These are phyloP conservation scores for Channa striata DNA, from an alignment of 2,797 vertebrate species.

Conservation along the genomic window DNA sequence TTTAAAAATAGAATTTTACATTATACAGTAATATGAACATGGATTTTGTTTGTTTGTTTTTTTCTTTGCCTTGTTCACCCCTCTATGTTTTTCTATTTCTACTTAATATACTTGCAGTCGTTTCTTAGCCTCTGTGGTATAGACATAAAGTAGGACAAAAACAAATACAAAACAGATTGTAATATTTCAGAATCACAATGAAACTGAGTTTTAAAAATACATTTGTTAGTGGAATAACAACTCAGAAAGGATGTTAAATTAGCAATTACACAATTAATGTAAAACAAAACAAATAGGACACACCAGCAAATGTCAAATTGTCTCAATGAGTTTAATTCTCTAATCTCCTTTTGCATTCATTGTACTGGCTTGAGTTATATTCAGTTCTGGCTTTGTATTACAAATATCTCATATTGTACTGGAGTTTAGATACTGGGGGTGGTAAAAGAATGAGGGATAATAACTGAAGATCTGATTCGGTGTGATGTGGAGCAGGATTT, in stretches of 20 bases:
- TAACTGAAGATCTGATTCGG: background rate
- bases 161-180: background rate
- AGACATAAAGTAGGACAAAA: too few relatives aligned
- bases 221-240: background rate
- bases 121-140: too few relatives aligned
- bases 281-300: background rate
- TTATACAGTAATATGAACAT: background rate
- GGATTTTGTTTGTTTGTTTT: too few relatives aligned
- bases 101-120: background rate
- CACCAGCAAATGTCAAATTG: too few relatives aligned
- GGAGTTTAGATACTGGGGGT: background rate
- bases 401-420: background rate
- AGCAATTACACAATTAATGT: background rate
- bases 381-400: too few relatives aligned
- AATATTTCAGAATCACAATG: background rate
- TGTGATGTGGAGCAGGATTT: background rate
- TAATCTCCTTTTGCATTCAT: background rate
- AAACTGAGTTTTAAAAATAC: background rate
- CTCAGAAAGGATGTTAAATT: background rate
- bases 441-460: conserved; percentile 1
- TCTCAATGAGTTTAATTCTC: too few relatives aligned
- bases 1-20: background rate
- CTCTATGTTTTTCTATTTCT: background rate
- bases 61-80: background rate
- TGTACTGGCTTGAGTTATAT: too few relatives aligned